phyloP scores from a whole-genome alignment of 2,888 invertebrate species.

The Onchidella celtica region DNA sequence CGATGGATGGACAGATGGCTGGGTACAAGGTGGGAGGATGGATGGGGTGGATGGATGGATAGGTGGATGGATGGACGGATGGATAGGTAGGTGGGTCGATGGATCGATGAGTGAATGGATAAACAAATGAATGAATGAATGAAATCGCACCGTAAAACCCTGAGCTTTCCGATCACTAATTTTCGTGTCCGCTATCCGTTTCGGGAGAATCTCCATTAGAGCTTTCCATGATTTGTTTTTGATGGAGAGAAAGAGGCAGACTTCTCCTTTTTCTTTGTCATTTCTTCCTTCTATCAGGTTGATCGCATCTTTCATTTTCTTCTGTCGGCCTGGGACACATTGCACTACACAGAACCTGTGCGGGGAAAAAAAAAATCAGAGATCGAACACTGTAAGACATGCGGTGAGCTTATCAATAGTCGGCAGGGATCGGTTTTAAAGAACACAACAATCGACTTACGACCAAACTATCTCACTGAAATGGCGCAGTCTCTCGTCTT shows the following conservation, averaged over 20 bases:
- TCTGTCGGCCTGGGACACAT: conserved; percentile 67
- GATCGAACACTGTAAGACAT: neutral
- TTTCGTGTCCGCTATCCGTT: conserved; percentile 58
- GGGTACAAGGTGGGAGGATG: too few species aligned
- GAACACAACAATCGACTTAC: too few species aligned
- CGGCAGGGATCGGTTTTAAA: too few species aligned
- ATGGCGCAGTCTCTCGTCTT: too few species aligned
- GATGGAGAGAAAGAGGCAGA: conserved; percentile 72
- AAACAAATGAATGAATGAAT: too few species aligned
- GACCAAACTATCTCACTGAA: too few species aligned
- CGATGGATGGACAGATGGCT: too few species aligned
- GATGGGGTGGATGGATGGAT: neutral
- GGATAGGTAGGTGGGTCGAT: too few species aligned
- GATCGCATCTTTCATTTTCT: conserved; percentile 68
- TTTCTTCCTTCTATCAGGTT: conserved; percentile 63
- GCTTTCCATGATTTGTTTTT: conserved; percentile 75
- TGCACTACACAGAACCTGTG: conserved; percentile 76
- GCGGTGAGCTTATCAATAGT: too few species aligned
- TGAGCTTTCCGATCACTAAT: conserved; percentile 60
- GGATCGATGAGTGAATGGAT: too few species aligned
- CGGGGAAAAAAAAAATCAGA: conserved; percentile 19
- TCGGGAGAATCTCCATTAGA: conserved; percentile 71
- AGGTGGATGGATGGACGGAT: too few species aligned
- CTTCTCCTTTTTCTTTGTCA: conserved; percentile 69
- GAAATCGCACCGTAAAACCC: conserved; percentile 54